Evolutionary conservation across 2,797 vertebrate genomes (phyloP).

Genomic region (Enteromius unitaeniatus): DNA sequence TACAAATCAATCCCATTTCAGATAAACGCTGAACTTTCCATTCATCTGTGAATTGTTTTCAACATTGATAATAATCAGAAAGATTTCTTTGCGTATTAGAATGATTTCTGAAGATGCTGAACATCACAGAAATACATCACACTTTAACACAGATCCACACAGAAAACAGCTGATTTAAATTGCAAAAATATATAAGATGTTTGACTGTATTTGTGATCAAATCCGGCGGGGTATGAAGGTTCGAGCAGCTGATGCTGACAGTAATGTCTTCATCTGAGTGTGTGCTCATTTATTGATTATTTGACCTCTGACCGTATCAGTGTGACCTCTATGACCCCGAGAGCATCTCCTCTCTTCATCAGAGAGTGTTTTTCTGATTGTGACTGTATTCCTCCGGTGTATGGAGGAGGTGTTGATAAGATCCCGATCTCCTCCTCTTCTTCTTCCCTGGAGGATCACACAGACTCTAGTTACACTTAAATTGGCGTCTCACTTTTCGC

Average conservation of each 20-base stretch:
- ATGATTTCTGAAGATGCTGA: neutral
- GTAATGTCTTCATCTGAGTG: slow-evolving; percentile 69
- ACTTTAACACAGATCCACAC: neutral
- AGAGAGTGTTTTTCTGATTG: neutral
- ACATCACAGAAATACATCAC: neutral
- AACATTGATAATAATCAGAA: neutral
- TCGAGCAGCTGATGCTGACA: neutral
- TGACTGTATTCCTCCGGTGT: slow-evolving; percentile 38
- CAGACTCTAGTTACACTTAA: slow-evolving; percentile 78
- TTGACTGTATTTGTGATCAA: neutral
- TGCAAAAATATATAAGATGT: neutral
- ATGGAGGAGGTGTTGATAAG: slow-evolving; percentile 74
- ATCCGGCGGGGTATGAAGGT: neutral
- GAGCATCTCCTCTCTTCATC: neutral
- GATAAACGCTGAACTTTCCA: neutral
- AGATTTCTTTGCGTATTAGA: neutral
- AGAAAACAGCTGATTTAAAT: neutral
- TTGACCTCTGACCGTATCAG: slow-evolving; percentile 44
- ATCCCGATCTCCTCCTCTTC: slow-evolving; percentile 74
- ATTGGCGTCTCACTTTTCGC: slow-evolving; percentile 80
- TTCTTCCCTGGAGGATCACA: slow-evolving; percentile 68
- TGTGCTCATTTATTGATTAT: slow-evolving; percentile 68
- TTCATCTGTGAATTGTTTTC: neutral
- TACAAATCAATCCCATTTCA: neutral
- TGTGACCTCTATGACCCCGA: slow-evolving; percentile 28